phyloP scores from a whole-genome alignment of 2,888 invertebrate species.

The Eurytoma californica region DNA sequence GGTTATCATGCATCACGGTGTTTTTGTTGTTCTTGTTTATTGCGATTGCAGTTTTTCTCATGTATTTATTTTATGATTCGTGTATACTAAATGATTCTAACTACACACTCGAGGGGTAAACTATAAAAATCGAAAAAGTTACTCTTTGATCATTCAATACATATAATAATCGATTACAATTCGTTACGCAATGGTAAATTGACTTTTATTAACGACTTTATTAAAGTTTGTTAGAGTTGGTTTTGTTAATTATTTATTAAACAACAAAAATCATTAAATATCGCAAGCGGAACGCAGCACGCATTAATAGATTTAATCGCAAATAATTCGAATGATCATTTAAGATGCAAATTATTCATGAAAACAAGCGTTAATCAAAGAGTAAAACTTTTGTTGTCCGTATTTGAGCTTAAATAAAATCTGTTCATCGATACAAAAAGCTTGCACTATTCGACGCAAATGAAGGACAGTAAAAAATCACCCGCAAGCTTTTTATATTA shows the following conservation, averaged over 20 bases:
- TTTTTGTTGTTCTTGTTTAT: constrained; percentile 33
- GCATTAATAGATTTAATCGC: no score
- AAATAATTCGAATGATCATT: no score
- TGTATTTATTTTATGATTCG: not conserved
- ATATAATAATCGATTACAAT: no score
- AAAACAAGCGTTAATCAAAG: constrained; percentile 27
- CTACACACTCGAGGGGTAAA: constrained; percentile 20
- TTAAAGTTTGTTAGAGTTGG: not conserved
- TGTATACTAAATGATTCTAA: constrained; percentile 13
- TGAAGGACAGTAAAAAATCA: no score
- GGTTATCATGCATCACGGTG: constrained; percentile 40
- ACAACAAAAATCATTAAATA: not conserved
- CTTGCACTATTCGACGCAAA: no score
- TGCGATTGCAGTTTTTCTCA: constrained; percentile 17
- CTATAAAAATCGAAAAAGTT: constrained; percentile 29
- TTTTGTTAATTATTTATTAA: no score
- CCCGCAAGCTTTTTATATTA: constrained; percentile 31
- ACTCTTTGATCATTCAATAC: constrained; percentile 31
- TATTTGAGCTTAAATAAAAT: constrained; percentile 1
- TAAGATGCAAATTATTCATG: no score
- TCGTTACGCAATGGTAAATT: no score
- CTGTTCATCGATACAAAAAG: constrained; percentile 21
- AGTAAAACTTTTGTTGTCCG: constrained; percentile 39
- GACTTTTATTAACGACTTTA: no score
- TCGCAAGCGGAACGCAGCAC: no score